phyloP scores from a whole-genome alignment of 2,113 vertebrate species.

The Lophius piscatorius region DNA sequence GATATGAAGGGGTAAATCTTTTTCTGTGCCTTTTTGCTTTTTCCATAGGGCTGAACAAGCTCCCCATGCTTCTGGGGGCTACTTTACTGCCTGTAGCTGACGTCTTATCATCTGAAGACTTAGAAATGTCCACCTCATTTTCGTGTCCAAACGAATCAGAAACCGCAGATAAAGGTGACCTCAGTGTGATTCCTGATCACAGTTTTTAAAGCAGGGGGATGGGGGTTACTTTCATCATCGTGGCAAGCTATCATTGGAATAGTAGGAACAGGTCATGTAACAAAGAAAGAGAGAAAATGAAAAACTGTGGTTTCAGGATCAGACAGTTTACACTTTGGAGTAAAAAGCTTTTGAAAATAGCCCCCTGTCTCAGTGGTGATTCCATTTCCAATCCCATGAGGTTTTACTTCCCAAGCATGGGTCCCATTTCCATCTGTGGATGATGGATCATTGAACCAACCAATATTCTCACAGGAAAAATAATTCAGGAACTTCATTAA shows the following conservation, averaged over 20 bases:
- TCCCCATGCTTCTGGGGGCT: constrained; percentile 84
- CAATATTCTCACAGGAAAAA: too few species aligned
- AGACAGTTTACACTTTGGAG: constrained; percentile 77
- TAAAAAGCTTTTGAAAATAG: constrained; percentile 84
- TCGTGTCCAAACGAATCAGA: constrained; percentile 69
- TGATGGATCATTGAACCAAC: constrained; percentile 8
- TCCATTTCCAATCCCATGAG: constrained; percentile 28
- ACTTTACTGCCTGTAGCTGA: constrained; percentile 82
- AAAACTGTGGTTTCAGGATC: constrained; percentile 30
- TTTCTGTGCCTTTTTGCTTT: constrained; percentile 76
- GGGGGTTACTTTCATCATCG: constrained; percentile 83
- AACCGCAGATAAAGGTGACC: constrained; percentile 73
- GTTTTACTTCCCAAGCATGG: background rate
- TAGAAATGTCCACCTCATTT: constrained; percentile 69
- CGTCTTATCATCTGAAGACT: constrained; percentile 78
- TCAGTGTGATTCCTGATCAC: constrained; percentile 57
- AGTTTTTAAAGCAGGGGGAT: constrained; percentile 52
- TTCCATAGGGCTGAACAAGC: constrained; percentile 81
- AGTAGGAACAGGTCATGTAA: constrained; percentile 4
- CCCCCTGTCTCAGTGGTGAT: constrained; percentile 69
- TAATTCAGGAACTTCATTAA: too few species aligned
- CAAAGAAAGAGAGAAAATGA: background rate
- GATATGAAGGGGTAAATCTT: constrained; percentile 54
- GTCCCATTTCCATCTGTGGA: constrained; percentile 2
- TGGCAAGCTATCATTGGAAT: constrained; percentile 39